phyloP scores from a whole-genome alignment of 2,888 invertebrate genomes.

The Volucella bombylans region DNA sequence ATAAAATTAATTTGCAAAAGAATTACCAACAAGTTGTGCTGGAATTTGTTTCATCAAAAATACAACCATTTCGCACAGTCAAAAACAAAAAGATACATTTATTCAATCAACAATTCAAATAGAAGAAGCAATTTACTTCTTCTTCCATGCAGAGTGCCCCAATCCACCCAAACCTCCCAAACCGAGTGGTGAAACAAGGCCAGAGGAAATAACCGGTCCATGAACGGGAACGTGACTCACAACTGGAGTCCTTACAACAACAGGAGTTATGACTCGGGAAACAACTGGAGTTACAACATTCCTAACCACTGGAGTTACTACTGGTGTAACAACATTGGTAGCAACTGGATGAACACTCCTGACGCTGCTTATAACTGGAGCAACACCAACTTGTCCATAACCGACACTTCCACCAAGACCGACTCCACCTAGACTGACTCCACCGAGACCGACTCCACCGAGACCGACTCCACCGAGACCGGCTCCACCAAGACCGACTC shows the following conservation, averaged over 20 bases:
- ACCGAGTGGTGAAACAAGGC: neutral
- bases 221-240: slow-evolving; percentile 5
- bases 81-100: neutral
- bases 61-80: no score
- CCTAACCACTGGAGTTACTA: slow-evolving; percentile 30
- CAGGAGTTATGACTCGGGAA: slow-evolving; percentile 9
- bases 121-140: slow-evolving; percentile 1
- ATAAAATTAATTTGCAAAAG: no score
- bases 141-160: neutral
- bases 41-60: no score
- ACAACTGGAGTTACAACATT: slow-evolving; percentile 34
- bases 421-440: no score
- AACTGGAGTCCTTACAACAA: slow-evolving; percentile 10
- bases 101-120: neutral
- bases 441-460: neutral
- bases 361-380: slow-evolving; percentile 19
- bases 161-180: neutral
- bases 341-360: slow-evolving; percentile 31
- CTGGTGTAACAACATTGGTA: slow-evolving; percentile 29
- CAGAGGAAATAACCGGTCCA: neutral
- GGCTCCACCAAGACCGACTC: neutral
- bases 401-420: slow-evolving; percentile 18
- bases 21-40: no score
- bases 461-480: slow-evolving; percentile 33
- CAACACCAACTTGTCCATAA: neutral